A percentile compares a stretch with the other conserved stretches of the same genome.
These are phyloP conservation scores for Saccopteryx leptura DNA, from an alignment of 2,113 vertebrate species.

Conservation along the genomic window DNA sequence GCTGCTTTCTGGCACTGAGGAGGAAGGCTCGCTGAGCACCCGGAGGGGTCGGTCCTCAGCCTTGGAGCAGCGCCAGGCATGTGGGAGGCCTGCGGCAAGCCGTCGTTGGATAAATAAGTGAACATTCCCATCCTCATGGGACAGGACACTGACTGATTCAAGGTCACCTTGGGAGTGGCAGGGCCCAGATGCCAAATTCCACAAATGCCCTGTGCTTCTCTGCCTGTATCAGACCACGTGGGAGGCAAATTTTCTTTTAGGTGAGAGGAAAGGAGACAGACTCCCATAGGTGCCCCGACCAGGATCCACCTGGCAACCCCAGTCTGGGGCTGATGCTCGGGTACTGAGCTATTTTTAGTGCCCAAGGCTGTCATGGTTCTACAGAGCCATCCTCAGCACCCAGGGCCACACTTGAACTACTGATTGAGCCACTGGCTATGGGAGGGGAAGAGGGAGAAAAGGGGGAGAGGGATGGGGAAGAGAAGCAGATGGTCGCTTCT, in stretches of 20 bases:
- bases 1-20: not conserved
- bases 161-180: conserved; percentile 52
- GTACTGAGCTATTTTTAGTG: too few species aligned
- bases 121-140: not conserved
- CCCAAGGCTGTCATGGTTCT: too few species aligned
- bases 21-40: not conserved
- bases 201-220: not conserved
- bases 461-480: too few species aligned
- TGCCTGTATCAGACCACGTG: not conserved
- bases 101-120: conserved; percentile 1
- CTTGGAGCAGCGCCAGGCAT: not conserved
- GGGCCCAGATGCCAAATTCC: not conserved
- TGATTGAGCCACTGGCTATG: too few species aligned
- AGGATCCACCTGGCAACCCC: too few species aligned
- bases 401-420: too few species aligned
- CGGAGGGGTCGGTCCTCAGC: not conserved
- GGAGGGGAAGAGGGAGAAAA: too few species aligned
- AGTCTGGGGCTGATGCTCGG: too few species aligned
- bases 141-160: not conserved
- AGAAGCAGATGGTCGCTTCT: too few species aligned
- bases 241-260: not conserved
- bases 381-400: too few species aligned
- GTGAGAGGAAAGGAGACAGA: too few species aligned
- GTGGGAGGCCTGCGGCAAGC: not conserved
- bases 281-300: too few species aligned